These are phyloP conservation scores for Ganaspis brasiliensis DNA, from an alignment of 2,888 invertebrate species.

Conservation along the genomic window DNA sequence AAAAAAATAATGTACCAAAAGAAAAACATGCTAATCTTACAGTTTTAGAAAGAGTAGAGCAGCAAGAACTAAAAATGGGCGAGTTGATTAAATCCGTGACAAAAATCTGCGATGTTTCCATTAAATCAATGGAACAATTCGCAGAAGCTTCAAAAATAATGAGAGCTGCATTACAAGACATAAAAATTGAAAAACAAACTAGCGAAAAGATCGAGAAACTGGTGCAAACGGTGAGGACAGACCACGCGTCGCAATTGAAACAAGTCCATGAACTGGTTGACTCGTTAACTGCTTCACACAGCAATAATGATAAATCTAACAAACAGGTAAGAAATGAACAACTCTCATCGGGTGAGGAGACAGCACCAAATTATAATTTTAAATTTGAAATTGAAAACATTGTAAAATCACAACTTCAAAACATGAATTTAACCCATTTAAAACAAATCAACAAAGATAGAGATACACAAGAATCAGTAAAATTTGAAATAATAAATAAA, in stretches of 20 bases:
- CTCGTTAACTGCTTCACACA: neutral
- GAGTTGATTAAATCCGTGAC: neutral
- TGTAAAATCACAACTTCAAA: neutral
- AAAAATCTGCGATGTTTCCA: neutral
- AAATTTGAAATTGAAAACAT: neutral
- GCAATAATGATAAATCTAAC: neutral
- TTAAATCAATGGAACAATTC: neutral
- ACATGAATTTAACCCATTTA: neutral
- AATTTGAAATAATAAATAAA: conserved; percentile 42
- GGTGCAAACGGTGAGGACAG: neutral
- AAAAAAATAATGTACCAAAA: neutral
- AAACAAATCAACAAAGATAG: neutral
- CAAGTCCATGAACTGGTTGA: neutral
- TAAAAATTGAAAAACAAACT: neutral
- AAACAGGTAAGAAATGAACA: neutral
- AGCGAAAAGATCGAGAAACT: neutral
- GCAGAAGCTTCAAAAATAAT: neutral
- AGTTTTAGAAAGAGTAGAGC: neutral
- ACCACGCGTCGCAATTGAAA: neutral
- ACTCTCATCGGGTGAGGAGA: neutral
- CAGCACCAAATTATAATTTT: neutral
- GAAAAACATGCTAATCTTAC: neutral
- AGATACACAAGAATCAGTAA: conserved; percentile 14
- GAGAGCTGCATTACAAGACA: too few relatives aligned
- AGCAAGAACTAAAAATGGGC: neutral